These are phyloP conservation scores for Xenentodon cancila DNA, from an alignment of 2,797 vertebrate species.

Conservation along the genomic window DNA sequence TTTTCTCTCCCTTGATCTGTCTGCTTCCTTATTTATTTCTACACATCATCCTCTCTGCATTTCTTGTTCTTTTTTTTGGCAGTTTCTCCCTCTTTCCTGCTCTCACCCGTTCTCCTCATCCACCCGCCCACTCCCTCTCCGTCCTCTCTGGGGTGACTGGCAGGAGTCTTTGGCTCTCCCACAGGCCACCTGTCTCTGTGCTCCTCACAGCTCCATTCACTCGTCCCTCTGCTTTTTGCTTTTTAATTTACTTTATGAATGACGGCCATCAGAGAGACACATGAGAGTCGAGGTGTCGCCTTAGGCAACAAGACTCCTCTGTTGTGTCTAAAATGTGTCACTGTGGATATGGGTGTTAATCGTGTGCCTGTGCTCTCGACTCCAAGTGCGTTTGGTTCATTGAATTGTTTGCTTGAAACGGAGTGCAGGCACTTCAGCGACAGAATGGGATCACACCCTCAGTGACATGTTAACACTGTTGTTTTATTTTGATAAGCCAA, in stretches of 20 bases:
- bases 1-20: constrained; percentile 11
- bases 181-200: constrained; percentile 65
- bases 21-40: constrained; percentile 13
- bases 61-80: neutral
- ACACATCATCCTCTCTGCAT: constrained; percentile 9
- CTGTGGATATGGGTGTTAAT: constrained; percentile 31
- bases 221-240: neutral
- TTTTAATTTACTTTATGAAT: constrained; percentile 42
- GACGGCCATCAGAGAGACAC: constrained; percentile 36
- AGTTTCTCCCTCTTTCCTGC: constrained; percentile 9
- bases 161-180: constrained; percentile 57
- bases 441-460: constrained; percentile 28
- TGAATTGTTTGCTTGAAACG: constrained; percentile 35
- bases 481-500: constrained; percentile 24
- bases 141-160: constrained; percentile 49
- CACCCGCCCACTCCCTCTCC: neutral
- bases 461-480: constrained; percentile 15
- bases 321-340: constrained; percentile 40
- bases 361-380: neutral
- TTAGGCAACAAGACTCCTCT: constrained; percentile 9
- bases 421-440: constrained; percentile 19
- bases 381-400: constrained; percentile 34
- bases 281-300: constrained; percentile 21
- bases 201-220: constrained; percentile 48
- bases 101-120: constrained; percentile 18